A percentile compares a stretch with the other conserved stretches of the same genome.
These are phyloP conservation scores for Lipotes vexillifer DNA, from an alignment of 2,113 vertebrate species.

Conservation along the genomic window DNA sequence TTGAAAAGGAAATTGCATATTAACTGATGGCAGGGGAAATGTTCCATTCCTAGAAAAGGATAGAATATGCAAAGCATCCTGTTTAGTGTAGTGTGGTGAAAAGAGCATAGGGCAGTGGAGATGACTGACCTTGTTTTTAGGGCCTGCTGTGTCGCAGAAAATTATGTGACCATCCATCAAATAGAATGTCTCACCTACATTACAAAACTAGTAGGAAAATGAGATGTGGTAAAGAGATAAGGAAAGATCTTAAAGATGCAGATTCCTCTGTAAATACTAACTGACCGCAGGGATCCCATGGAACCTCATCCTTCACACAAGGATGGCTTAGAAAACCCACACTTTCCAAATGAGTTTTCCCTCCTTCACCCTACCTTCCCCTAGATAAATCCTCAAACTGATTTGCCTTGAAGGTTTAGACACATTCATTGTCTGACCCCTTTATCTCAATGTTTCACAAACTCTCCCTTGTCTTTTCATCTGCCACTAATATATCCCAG, in stretches of 20 bases:
- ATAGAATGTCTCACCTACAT: neutral
- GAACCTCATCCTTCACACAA: neutral
- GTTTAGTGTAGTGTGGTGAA: neutral
- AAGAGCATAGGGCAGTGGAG: neutral
- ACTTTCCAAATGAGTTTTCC: neutral
- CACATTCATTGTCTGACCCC: neutral
- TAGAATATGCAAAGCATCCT: neutral
- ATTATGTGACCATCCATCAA: neutral
- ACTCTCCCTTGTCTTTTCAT: neutral
- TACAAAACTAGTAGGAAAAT: neutral
- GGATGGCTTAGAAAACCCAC: neutral
- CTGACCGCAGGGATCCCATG: neutral
- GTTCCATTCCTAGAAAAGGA: neutral
- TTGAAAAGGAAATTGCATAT: neutral
- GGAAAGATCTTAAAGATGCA: neutral
- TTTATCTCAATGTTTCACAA: neutral
- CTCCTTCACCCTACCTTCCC: neutral
- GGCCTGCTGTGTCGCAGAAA: neutral
- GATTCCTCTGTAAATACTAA: neutral
- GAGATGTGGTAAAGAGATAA: neutral
- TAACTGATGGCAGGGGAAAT: neutral
- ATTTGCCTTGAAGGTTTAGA: neutral
- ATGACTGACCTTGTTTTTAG: neutral
- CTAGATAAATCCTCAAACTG: neutral
- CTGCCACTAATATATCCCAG: neutral